Percentiles rank a stretch among this genome's conserved stretches.
Evolutionary conservation across 2,888 invertebrate species (phyloP).

Genomic region (Diplazon laetatorius): DNA sequence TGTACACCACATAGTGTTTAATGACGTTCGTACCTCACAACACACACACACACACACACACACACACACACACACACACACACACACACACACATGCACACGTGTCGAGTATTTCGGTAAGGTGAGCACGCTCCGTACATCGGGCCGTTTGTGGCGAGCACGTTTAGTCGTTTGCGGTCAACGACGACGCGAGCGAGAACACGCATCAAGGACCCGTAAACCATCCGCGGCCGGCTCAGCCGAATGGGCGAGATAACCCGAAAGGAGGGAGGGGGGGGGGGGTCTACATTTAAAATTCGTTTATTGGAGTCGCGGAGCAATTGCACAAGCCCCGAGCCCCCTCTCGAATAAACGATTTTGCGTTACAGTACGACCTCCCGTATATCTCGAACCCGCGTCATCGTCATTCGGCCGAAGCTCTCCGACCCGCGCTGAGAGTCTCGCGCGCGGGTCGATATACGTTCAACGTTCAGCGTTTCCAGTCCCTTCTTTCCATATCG

Average conservation of each 20-base stretch:
- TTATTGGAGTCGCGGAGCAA: slow-evolving; percentile 24
- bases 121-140: slow-evolving; percentile 5
- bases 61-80: too few relatives aligned
- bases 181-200: slow-evolving; percentile 26
- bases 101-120: slow-evolving; percentile 17
- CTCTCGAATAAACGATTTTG: slow-evolving; percentile 28
- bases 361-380: background rate
- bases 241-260: slow-evolving; percentile 13
- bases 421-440: background rate
- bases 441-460: too few relatives aligned
- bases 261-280: too few relatives aligned
- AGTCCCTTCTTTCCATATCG: slow-evolving; percentile 31
- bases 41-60: too few relatives aligned
- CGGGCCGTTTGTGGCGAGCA: slow-evolving; percentile 24
- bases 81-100: background rate
- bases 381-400: background rate
- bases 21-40: slow-evolving; percentile 24
- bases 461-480: background rate
- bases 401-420: background rate
- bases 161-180: slow-evolving; percentile 35
- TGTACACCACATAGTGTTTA: slow-evolving; percentile 29
- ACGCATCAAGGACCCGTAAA: slow-evolving; percentile 37
- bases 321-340: background rate
- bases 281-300: slow-evolving; percentile 37
- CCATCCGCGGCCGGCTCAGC: slow-evolving; percentile 20